A percentile compares a stretch with the other conserved stretches of the same genome.
phyloP scores from a whole-genome alignment of 1,140 invertebrate genomes.

The Teleogryllus occipitalis region DNA sequence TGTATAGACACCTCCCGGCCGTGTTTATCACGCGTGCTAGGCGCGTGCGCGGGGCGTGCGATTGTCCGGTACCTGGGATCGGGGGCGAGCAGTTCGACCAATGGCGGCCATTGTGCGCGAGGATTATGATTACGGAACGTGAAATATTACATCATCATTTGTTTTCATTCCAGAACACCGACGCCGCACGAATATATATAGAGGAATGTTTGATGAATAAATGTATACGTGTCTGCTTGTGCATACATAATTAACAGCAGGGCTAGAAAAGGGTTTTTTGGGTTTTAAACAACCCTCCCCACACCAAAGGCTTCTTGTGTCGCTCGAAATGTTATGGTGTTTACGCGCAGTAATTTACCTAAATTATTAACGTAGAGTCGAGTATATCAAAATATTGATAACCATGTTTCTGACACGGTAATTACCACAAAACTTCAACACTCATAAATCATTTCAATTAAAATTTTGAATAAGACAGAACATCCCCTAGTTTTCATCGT shows the following conservation, averaged over 20 bases:
- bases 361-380: background rate
- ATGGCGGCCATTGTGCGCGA: background rate
- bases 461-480: background rate
- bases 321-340: background rate
- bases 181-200: background rate
- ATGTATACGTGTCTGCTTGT: background rate
- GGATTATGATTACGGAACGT: conserved; percentile 1
- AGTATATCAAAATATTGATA: background rate
- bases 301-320: background rate
- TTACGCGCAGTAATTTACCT: background rate
- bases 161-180: background rate
- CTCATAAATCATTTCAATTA: background rate
- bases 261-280: background rate
- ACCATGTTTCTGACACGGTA: conserved; percentile 3
- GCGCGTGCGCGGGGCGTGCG: too few relatives aligned
- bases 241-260: conserved; percentile 1
- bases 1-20: background rate
- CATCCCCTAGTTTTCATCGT: background rate
- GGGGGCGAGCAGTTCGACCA: background rate
- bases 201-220: background rate
- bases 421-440: background rate
- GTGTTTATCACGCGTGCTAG: background rate
- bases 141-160: conserved; percentile 6
- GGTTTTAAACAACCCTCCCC: background rate
- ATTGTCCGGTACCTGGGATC: background rate